Evolutionary conservation across 23 tunicate species (phyloP).

Genomic region (Styela clava): DNA sequence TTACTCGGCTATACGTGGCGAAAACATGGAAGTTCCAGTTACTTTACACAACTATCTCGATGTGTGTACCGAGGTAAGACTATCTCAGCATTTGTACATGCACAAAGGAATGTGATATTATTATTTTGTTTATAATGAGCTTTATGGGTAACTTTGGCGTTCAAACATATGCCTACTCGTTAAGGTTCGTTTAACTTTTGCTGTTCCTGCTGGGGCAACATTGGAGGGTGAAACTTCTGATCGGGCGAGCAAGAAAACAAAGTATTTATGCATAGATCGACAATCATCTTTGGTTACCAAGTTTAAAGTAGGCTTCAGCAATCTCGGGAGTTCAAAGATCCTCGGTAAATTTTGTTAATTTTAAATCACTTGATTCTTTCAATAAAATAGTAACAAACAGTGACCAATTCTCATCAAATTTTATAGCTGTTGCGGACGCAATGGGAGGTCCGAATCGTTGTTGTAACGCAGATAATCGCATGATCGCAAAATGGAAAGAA

Average conservation of each 20-base stretch:
- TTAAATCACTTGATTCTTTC: too few species aligned
- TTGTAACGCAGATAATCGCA: neutral
- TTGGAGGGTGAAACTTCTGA: neutral
- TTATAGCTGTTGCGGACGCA: conserved; percentile 19
- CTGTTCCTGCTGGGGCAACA: neutral
- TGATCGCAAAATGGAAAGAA: neutral
- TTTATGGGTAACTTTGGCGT: too few species aligned
- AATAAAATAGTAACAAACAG: too few species aligned
- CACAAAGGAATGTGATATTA: neutral
- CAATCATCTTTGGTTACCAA: conserved; percentile 43
- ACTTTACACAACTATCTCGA: conserved; percentile 85
- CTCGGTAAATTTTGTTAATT: conserved; percentile 33
- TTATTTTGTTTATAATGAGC: neutral
- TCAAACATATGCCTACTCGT: too few species aligned
- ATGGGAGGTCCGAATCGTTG: conserved; percentile 9
- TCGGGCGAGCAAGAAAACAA: neutral
- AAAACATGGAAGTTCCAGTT: conserved; percentile 59
- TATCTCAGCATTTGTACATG: neutral
- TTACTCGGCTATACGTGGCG: conserved; percentile 81
- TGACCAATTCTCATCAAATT: neutral
- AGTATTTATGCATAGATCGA: conserved; percentile 40
- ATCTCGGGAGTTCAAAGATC: conserved; percentile 53
- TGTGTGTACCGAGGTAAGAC: conserved; percentile 49
- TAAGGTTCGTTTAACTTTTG: neutral
- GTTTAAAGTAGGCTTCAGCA: conserved; percentile 31